Evolutionary conservation across 1,140 invertebrate species (phyloP).

Genomic region (Aphelinus certus): DNA sequence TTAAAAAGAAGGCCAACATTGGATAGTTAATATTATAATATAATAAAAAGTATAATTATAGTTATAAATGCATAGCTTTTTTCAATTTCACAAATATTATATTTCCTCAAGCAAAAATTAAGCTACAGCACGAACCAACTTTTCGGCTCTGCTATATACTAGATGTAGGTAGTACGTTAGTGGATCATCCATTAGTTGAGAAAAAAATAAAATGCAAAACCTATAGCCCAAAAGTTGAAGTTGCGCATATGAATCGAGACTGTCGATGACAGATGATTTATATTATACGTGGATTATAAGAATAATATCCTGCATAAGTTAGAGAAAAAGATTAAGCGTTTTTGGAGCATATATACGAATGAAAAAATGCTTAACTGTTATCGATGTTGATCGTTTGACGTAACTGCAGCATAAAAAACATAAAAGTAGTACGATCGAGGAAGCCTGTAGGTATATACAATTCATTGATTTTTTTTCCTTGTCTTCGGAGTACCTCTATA

Average conservation of each 20-base stretch:
- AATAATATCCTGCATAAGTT: too few relatives aligned
- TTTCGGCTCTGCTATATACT: slow-evolving; percentile 30
- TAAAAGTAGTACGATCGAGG: slow-evolving; percentile 29
- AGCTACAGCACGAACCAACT: slow-evolving; percentile 1
- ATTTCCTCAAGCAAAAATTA: not conserved
- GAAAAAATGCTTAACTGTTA: slow-evolving; percentile 37
- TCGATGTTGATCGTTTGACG: slow-evolving; percentile 42
- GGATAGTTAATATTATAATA: slow-evolving; percentile 14
- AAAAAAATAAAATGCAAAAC: slow-evolving; percentile 1
- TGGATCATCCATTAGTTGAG: slow-evolving; percentile 25
- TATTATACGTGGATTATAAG: too few relatives aligned
- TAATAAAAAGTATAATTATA: slow-evolving; percentile 13
- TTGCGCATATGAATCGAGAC: slow-evolving; percentile 14
- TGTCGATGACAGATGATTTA: not conserved
- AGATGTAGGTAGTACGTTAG: slow-evolving; percentile 19
- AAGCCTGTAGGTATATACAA: slow-evolving; percentile 3
- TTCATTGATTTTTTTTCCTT: not conserved
- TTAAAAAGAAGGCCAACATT: not conserved
- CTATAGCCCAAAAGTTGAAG: not conserved
- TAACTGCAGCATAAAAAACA: slow-evolving; percentile 32
- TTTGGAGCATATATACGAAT: slow-evolving; percentile 4
- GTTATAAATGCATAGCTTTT: slow-evolving; percentile 31
- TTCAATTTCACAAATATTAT: slow-evolving; percentile 26
- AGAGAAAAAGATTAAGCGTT: slow-evolving; percentile 6
- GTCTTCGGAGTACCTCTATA: not conserved